A percentile compares a stretch with the other conserved stretches of the same genome.
phyloP scores from a whole-genome alignment of 2,797 vertebrate species.

The Capromys pilorides region DNA sequence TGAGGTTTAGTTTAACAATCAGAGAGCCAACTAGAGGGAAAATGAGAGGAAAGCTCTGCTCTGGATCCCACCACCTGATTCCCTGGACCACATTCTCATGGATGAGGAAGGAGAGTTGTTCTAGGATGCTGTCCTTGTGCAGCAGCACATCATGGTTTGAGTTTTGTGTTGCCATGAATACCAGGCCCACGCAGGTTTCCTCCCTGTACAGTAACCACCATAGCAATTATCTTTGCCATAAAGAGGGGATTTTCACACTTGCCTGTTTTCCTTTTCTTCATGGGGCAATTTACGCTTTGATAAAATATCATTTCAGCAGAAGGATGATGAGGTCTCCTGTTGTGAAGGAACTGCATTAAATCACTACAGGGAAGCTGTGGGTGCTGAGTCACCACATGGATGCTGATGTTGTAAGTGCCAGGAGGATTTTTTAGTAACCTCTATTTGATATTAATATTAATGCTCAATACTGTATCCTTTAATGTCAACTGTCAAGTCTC shows the following conservation, averaged over 20 bases:
- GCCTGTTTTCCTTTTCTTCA: neutral
- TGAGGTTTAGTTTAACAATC: conserved; percentile 88
- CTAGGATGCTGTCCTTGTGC: conserved; percentile 74
- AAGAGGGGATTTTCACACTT: neutral
- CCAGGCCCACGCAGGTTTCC: too few species aligned
- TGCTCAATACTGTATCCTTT: too few species aligned
- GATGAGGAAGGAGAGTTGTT: conserved; percentile 79
- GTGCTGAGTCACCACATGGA: too few species aligned
- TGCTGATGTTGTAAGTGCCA: neutral
- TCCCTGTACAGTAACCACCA: accelerated
- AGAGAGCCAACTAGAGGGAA: conserved; percentile 86
- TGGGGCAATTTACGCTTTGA: neutral
- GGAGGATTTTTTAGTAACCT: too few species aligned
- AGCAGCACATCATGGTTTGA: neutral
- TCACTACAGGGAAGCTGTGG: too few species aligned
- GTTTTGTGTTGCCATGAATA: neutral
- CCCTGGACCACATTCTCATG: conserved; percentile 46
- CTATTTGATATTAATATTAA: too few species aligned
- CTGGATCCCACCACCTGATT: conserved; percentile 63
- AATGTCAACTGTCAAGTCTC: too few species aligned
- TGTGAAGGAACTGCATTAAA: too few species aligned
- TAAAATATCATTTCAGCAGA: neutral
- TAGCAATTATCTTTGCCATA: neutral
- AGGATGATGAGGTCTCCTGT: neutral
- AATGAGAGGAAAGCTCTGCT: conserved; percentile 80